phyloP scores from a whole-genome alignment of 1,140 invertebrate species.

The Papilio polyxenes region DNA sequence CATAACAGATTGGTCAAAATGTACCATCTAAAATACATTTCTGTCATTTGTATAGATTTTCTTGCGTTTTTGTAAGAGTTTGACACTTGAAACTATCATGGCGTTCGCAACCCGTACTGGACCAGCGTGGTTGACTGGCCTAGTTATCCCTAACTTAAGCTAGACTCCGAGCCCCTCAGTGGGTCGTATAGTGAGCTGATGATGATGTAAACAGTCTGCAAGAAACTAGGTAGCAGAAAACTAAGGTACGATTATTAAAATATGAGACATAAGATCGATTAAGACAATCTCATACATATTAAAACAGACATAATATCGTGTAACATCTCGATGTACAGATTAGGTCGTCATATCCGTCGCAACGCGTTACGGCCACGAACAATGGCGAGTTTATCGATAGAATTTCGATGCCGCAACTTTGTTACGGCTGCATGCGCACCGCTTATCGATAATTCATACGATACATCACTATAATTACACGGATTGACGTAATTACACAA shows the following conservation, averaged over 20 bases:
- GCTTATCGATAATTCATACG: slow-evolving; percentile 34
- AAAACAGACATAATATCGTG: background rate
- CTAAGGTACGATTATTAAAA: too few relatives aligned
- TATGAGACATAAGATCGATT: background rate
- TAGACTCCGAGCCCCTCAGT: too few relatives aligned
- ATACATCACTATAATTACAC: slow-evolving; percentile 34
- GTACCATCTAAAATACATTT: background rate
- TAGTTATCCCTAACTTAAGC: too few relatives aligned
- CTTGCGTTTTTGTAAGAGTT: background rate
- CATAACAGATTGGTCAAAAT: background rate
- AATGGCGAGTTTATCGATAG: slow-evolving; percentile 35
- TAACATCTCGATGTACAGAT: slow-evolving; percentile 13
- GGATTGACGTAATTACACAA: slow-evolving; percentile 29
- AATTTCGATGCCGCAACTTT: slow-evolving; percentile 29
- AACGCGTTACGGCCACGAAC: slow-evolving; percentile 25
- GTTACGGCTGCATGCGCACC: slow-evolving; percentile 25
- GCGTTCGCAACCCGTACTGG: too few relatives aligned
- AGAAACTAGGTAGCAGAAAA: too few relatives aligned
- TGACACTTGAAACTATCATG: background rate
- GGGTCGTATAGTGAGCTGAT: too few relatives aligned
- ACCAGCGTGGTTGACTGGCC: too few relatives aligned
- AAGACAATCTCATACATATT: background rate
- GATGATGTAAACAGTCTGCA: too few relatives aligned
- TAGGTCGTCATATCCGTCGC: slow-evolving; percentile 8
- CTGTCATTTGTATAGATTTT: background rate